These are phyloP conservation scores for Blastobasis adustella DNA, from an alignment of 2,888 invertebrate species.

Conservation along the genomic window DNA sequence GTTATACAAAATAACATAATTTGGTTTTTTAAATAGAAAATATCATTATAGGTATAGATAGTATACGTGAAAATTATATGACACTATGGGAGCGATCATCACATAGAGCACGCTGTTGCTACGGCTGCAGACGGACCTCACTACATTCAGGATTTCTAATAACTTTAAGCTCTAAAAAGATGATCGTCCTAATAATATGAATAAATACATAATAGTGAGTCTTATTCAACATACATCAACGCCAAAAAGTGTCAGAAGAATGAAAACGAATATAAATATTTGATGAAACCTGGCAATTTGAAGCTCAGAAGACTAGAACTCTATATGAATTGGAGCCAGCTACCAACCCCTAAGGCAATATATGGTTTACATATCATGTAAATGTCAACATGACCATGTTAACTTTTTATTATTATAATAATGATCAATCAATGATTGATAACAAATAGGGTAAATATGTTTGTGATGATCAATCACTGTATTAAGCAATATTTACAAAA, in stretches of 20 bases:
- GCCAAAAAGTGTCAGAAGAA: conserved; percentile 14
- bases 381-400: too few relatives aligned
- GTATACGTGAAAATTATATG: conserved; percentile 33
- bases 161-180: conserved; percentile 17
- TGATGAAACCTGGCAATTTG: not conserved
- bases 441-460: too few relatives aligned
- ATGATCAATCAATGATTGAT: too few relatives aligned
- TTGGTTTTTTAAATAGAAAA: conserved; percentile 43
- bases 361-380: too few relatives aligned
- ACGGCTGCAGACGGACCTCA: not conserved
- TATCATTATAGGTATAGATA: conserved; percentile 41
- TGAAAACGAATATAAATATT: not conserved
- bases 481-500: too few relatives aligned
- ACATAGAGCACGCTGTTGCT: not conserved
- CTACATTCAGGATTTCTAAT: not conserved
- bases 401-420: too few relatives aligned
- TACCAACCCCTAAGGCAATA: not conserved
- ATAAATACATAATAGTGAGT: conserved; percentile 37
- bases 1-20: conserved; percentile 44
- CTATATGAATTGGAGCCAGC: conserved; percentile 8
- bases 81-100: not conserved
- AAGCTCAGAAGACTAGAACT: conserved; percentile 8
- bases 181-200: conserved; percentile 40
- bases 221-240: conserved; percentile 32
- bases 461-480: too few relatives aligned